phyloP scores from a whole-genome alignment of 2,888 invertebrate species.

The Drosophila merina region DNA sequence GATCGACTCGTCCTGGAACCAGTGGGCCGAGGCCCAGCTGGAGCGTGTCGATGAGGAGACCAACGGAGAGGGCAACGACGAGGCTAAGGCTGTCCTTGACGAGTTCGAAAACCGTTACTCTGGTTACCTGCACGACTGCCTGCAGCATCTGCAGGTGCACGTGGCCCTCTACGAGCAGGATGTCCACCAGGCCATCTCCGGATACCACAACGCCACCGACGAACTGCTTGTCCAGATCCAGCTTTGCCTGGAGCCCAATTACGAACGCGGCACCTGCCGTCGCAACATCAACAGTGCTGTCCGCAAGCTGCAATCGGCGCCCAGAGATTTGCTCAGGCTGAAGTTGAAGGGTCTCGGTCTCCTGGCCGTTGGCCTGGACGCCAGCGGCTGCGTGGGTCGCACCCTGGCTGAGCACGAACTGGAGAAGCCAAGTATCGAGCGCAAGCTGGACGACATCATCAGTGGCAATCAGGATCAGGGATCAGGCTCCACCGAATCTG shows the following conservation, averaged over 20 bases:
- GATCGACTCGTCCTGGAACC: conserved; percentile 8
- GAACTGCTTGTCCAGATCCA: conserved; percentile 13
- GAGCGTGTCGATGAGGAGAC: conserved; percentile 31
- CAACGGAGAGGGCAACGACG: conserved; percentile 10
- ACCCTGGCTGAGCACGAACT: conserved; percentile 15
- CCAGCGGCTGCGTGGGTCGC: conserved; percentile 21
- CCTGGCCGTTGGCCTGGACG: conserved; percentile 6
- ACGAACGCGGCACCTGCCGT: background rate
- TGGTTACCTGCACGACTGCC: conserved; percentile 19
- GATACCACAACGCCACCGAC: conserved; percentile 6
- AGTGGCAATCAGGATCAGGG: background rate
- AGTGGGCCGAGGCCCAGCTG: conserved; percentile 36
- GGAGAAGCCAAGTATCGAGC: conserved; percentile 12
- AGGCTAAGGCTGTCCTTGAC: conserved; percentile 20
- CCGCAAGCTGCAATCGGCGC: background rate
- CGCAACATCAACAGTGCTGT: background rate
- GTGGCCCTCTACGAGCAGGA: conserved; percentile 14
- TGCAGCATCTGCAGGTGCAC: conserved; percentile 18
- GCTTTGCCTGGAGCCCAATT: conserved; percentile 5
- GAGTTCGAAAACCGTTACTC: conserved; percentile 13
- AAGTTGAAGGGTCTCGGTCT: conserved; percentile 11
- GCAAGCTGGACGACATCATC: conserved; percentile 20
- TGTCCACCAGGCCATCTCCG: conserved; percentile 11
- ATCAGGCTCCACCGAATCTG: background rate
- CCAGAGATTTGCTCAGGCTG: conserved; percentile 11